Base-by-base conservation (phyloP, 2,888 invertebrate genomes). In the Adelphocoris suturalis region DNA sequence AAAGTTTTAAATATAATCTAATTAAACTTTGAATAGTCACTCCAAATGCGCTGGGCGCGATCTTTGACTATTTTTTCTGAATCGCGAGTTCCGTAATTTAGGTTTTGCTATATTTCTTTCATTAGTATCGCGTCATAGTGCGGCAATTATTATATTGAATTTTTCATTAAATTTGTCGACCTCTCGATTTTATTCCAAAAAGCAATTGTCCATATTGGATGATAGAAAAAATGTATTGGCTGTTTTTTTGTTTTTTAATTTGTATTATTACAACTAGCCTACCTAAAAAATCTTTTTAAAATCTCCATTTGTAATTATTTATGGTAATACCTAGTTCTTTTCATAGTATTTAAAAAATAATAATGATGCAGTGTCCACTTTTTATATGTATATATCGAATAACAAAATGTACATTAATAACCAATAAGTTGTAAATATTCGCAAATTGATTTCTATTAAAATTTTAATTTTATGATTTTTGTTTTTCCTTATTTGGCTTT, bases 381-480 rank as follows among this genome's bases (percentile, higher is more conserved):
- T 82, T 82, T 82, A 48, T 82, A 82, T 82, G 82, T 82, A 82
- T 82, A 82, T 82, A 82, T 48, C 82, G 82, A 68, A 61, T 19
- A 68, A 23, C 23, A 68, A 68, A 61, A 23, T 68, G 68, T 68
- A 68, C 68, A 68, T 68, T 68, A 68, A 23, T 68, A 68, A 68
- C 68, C 68, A 27, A 11, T 68, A 68, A 68, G 68, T 68, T 68
- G 68, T 68, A 68, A 19, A 68, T 68, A 68, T 68, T 68, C 68
- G 68, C 68, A 68, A 68, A 19, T 68, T 23, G 12, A 23, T 68
- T 68, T 23, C 27, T 68, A 5, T 23, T 68, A 23, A 68, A 68
- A 5, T 68, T 68, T 68, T 68, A 68, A 23, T 23, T 23, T 23
- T 68, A 23, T 23, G 3, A 19, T 68, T 68, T 68, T 23, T 23